phyloP scores from a whole-genome alignment of 2,888 invertebrate genomes.

The Ophion obscuratus region DNA sequence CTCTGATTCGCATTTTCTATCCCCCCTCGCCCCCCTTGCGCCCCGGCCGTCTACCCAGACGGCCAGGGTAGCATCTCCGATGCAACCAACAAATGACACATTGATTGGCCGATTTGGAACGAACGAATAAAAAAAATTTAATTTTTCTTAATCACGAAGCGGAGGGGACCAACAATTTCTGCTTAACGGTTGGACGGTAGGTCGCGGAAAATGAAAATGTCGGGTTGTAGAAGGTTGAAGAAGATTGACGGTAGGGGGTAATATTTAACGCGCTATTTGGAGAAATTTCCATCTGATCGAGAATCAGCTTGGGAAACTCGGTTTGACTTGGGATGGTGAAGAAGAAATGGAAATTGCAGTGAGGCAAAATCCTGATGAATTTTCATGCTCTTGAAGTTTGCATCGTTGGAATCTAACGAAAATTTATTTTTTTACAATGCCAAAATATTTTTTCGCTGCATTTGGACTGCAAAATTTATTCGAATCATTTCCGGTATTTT shows the following conservation, averaged over 20 bases:
- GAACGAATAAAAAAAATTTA: background rate
- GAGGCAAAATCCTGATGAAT: too few relatives aligned
- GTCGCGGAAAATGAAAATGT: background rate
- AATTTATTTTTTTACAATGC: too few relatives aligned
- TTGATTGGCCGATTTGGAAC: slow-evolving; percentile 9
- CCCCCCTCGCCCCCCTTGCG: background rate
- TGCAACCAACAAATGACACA: slow-evolving; percentile 24
- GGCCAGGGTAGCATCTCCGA: background rate
- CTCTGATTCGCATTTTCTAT: slow-evolving; percentile 47
- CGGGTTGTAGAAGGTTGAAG: background rate
- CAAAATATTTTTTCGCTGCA: too few relatives aligned
- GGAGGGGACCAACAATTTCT: background rate
- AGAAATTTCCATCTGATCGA: too few relatives aligned
- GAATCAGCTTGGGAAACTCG: too few relatives aligned
- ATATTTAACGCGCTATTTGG: too few relatives aligned
- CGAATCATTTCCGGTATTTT: background rate
- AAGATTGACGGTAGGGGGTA: too few relatives aligned
- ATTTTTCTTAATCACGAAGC: background rate
- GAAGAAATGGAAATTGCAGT: too few relatives aligned
- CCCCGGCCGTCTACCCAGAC: background rate
- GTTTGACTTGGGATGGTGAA: too few relatives aligned
- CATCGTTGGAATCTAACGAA: too few relatives aligned
- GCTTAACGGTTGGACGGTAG: background rate
- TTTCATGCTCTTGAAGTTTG: too few relatives aligned
- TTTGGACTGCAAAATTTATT: too few relatives aligned